These are phyloP conservation scores for Ibycter americanus DNA, from an alignment of 2,797 vertebrate genomes.

Conservation along the genomic window DNA sequence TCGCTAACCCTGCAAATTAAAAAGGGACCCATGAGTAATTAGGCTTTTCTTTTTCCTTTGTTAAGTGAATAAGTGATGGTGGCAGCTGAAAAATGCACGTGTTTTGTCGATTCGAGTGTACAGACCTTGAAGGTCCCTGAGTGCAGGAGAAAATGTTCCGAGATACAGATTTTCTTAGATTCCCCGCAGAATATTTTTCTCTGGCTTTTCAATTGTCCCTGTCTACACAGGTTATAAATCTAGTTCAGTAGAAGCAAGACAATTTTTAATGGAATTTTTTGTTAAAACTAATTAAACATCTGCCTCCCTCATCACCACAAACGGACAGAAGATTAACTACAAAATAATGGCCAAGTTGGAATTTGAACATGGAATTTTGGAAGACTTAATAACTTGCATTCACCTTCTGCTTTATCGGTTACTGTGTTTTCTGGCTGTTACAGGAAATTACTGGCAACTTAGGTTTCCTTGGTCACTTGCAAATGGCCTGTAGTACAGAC, in stretches of 20 bases:
- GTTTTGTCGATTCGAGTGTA: background rate
- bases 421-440: background rate
- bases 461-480: background rate
- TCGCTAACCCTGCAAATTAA: constrained; percentile 34
- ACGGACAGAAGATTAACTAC: constrained; percentile 36
- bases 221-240: constrained; percentile 62
- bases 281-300: constrained; percentile 60
- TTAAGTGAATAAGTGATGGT: constrained; percentile 23
- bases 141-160: background rate
- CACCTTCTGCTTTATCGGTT: background rate
- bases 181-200: constrained; percentile 49
- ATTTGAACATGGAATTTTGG: background rate
- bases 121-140: constrained; percentile 38
- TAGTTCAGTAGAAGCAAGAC: constrained; percentile 31
- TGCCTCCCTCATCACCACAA: constrained; percentile 8
- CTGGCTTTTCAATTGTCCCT: constrained; percentile 41
- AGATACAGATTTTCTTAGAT: constrained; percentile 43
- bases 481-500: background rate
- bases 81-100: constrained; percentile 22
- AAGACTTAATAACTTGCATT: background rate
- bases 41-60: constrained; percentile 47
- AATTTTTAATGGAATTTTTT: constrained; percentile 44
- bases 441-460: background rate
- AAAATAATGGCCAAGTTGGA: background rate
- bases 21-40: constrained; percentile 45